Conservation (phyloP, 2,888 invertebrate species). For the Abrostola tripartita region DNA sequence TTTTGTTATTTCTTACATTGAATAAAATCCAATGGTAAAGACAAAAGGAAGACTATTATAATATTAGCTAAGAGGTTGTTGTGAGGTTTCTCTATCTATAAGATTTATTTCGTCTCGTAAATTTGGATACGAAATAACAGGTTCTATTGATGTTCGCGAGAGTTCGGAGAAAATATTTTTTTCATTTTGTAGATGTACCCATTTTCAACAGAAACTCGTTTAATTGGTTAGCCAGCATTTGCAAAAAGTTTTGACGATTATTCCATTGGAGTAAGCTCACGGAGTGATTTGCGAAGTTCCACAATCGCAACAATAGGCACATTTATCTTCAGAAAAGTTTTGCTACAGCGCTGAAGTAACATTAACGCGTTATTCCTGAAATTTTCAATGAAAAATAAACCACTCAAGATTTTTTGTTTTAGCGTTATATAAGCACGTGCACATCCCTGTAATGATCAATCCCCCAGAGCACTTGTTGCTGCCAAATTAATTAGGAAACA, state of each 20-base stretch:
- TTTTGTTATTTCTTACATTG: too few relatives aligned
- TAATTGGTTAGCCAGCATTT: slow-evolving; percentile 58
- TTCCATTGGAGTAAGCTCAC: slow-evolving; percentile 59
- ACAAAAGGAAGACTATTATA: not conserved
- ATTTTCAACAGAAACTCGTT: slow-evolving; percentile 49
- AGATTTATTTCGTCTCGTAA: slow-evolving; percentile 4
- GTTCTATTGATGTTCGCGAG: slow-evolving; percentile 14
- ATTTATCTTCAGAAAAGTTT: slow-evolving; percentile 64
- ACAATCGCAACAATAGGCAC: slow-evolving; percentile 64
- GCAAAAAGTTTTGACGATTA: slow-evolving; percentile 57
- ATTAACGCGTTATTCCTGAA: slow-evolving; percentile 59
- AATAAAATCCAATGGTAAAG: too few relatives aligned
- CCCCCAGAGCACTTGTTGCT: slow-evolving; percentile 77
- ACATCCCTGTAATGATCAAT: slow-evolving; percentile 58
- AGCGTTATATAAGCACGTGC: slow-evolving; percentile 38
- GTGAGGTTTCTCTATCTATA: not conserved
- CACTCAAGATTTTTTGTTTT: slow-evolving; percentile 46
- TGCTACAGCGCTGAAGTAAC: slow-evolving; percentile 52
- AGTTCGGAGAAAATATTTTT: slow-evolving; percentile 21
- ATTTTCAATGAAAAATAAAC: slow-evolving; percentile 48
- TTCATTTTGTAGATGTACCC: slow-evolving; percentile 34
- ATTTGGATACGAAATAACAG: slow-evolving; percentile 4
- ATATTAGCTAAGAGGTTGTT: not conserved
- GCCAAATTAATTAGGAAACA: slow-evolving; percentile 81
- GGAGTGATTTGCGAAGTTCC: slow-evolving; percentile 66